Conservation (phyloP, 2,113 vertebrate genomes). For the Paracanthobrama guichenoti region DNA sequence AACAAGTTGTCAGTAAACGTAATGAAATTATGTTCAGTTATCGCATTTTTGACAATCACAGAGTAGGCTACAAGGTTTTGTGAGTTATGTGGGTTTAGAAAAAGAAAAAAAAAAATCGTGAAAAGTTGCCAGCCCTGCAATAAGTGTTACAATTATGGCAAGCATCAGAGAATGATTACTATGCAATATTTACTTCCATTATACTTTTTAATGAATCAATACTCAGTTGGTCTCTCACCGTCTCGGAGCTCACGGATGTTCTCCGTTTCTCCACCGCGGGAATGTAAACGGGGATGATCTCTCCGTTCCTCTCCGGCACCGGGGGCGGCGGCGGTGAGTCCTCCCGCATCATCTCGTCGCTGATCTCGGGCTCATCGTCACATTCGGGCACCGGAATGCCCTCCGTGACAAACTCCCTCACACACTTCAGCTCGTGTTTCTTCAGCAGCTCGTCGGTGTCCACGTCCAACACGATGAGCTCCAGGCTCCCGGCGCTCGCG, state of each 20-base stretch:
- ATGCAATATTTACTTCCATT: too few relatives aligned
- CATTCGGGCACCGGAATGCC: conserved; percentile 67
- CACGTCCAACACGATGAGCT: conserved; percentile 87
- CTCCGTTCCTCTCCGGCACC: conserved; percentile 64
- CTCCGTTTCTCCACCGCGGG: conserved; percentile 69
- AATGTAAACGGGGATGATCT: conserved; percentile 53
- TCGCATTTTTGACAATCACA: too few relatives aligned
- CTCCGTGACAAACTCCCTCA: conserved; percentile 73
- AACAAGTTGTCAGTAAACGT: too few relatives aligned
- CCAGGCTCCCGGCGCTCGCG: conserved; percentile 75
- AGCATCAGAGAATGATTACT: too few relatives aligned
- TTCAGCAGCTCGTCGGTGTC: conserved; percentile 82
- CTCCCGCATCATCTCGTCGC: conserved; percentile 32
- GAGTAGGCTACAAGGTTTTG: too few relatives aligned
- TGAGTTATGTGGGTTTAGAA: too few relatives aligned
- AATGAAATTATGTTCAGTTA: too few relatives aligned
- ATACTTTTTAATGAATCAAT: too few relatives aligned
- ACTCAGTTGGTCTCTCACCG: conserved; percentile 56
- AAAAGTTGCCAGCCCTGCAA: too few relatives aligned
- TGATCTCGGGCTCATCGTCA: conserved; percentile 45
- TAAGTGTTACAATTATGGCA: too few relatives aligned
- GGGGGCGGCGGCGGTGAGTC: conserved; percentile 55
- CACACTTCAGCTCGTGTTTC: conserved; percentile 77
- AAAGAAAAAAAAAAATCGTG: too few relatives aligned
- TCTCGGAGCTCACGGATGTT: conserved; percentile 38